A percentile compares a stretch with the other conserved stretches of the same genome.
These are phyloP conservation scores for Callospermophilus lateralis DNA, from an alignment of 2,113 vertebrate species.

Conservation along the genomic window DNA sequence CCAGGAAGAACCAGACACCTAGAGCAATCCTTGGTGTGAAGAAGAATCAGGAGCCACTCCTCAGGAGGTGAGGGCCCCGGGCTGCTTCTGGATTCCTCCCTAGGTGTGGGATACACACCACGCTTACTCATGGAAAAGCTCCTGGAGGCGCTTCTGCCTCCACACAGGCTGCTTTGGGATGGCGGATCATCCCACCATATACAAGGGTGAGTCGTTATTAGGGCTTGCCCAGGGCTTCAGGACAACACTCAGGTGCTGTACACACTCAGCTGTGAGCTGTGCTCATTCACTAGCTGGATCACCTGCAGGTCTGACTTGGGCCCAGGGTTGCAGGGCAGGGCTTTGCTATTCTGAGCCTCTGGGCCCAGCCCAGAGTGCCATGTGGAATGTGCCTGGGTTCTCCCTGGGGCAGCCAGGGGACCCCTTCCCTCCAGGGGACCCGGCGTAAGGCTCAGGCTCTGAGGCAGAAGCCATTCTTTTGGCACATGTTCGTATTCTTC, in stretches of 20 bases:
- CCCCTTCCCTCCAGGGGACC: not conserved
- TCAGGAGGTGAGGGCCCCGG: not conserved
- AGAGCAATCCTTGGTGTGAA: not conserved
- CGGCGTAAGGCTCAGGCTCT: fast-evolving
- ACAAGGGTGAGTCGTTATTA: not conserved
- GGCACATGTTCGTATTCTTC: fast-evolving
- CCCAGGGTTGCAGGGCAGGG: fast-evolving
- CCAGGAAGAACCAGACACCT: fast-evolving
- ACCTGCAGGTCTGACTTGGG: not conserved
- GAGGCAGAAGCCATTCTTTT: not conserved
- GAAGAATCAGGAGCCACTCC: too few relatives aligned
- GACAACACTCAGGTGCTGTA: not conserved
- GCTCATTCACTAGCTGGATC: not conserved
- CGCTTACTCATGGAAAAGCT: fast-evolving
- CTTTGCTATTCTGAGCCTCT: not conserved
- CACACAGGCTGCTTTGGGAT: not conserved
- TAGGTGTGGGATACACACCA: too few relatives aligned
- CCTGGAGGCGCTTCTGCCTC: not conserved
- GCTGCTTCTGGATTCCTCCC: too few relatives aligned
- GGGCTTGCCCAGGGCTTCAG: not conserved
- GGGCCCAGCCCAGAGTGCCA: too few relatives aligned
- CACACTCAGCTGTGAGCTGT: fast-evolving
- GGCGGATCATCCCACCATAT: fast-evolving
- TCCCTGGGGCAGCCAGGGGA: not conserved
- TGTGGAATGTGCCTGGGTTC: fast-evolving